Evolutionary conservation across 2,888 invertebrate species (phyloP).

Genomic region (Acronicta leporina): DNA sequence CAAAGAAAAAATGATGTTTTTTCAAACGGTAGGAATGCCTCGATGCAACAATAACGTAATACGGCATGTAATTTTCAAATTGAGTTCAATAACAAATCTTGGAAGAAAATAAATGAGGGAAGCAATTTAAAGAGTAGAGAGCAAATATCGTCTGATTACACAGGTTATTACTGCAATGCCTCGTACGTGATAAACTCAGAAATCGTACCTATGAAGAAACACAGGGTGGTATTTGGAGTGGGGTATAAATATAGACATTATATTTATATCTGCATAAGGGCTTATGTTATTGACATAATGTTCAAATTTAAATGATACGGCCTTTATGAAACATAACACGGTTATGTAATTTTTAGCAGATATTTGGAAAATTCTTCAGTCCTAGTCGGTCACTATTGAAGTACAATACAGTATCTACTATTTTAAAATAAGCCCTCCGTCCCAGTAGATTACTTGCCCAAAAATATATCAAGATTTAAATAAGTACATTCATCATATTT

Average conservation of each 20-base stretch:
- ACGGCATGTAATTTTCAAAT: constrained; percentile 40
- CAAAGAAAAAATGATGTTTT: constrained; percentile 16
- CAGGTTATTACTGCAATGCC: constrained; percentile 53
- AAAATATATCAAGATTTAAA: too few relatives aligned
- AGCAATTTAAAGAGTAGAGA: constrained; percentile 47
- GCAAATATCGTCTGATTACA: constrained; percentile 46
- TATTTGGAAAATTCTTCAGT: too few relatives aligned
- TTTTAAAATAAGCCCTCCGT: too few relatives aligned
- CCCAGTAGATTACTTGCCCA: too few relatives aligned
- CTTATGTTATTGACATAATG: too few relatives aligned
- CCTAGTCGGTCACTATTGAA: too few relatives aligned
- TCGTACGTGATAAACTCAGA: constrained; percentile 58
- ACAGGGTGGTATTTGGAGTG: background rate
- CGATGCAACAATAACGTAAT: constrained; percentile 31
- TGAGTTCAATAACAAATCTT: constrained; percentile 34
- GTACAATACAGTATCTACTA: too few relatives aligned
- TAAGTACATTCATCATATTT: too few relatives aligned
- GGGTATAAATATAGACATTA: background rate
- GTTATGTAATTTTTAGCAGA: too few relatives aligned
- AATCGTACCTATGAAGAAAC: constrained; percentile 20
- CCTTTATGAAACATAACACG: too few relatives aligned
- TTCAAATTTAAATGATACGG: too few relatives aligned
- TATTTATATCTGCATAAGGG: too few relatives aligned
- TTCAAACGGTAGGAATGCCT: constrained; percentile 17
- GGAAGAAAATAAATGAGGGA: constrained; percentile 33